These are phyloP conservation scores for Hirtodrosophila confusa DNA, from an alignment of 2,888 invertebrate genomes.

Conservation along the genomic window DNA sequence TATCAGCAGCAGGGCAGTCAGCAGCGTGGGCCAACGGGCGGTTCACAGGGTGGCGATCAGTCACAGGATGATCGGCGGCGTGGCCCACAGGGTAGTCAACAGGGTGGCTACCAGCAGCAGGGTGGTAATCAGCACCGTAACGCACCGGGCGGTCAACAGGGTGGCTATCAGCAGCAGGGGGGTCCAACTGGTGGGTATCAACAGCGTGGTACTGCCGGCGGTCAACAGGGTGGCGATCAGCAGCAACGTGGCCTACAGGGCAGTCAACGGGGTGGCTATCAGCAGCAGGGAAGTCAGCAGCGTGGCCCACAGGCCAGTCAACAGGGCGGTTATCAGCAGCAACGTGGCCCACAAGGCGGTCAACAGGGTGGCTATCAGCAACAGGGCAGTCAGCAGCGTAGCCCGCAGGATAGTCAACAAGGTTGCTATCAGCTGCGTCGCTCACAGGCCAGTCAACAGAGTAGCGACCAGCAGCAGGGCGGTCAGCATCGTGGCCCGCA, in stretches of 20 bases:
- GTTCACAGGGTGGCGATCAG: slow-evolving; percentile 10
- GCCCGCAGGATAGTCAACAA: not conserved
- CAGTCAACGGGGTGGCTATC: too few relatives aligned
- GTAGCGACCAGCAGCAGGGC: slow-evolving; percentile 3
- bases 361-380: slow-evolving; percentile 4
- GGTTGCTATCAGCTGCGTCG: slow-evolving; percentile 8
- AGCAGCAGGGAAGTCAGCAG: slow-evolving; percentile 4
- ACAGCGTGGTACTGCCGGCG: too few relatives aligned
- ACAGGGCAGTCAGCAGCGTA: not conserved
- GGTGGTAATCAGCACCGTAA: too few relatives aligned
- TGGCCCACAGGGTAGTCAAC: slow-evolving; percentile 1
- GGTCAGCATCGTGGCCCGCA: not conserved
- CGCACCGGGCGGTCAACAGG: not conserved
- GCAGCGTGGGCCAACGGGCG: not conserved
- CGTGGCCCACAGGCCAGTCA: slow-evolving; percentile 9
- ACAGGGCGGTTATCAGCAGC: slow-evolving; percentile 8
- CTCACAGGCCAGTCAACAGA: slow-evolving; percentile 5
- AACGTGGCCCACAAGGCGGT: not conserved
- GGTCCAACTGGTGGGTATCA: too few relatives aligned
- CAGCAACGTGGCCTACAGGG: too few relatives aligned
- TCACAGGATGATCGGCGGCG: not conserved
- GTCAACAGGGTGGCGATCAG: too few relatives aligned
- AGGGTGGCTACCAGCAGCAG: not conserved
- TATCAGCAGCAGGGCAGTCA: too few relatives aligned
- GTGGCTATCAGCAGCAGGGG: too few relatives aligned